Base-by-base conservation (phyloP, 2,888 invertebrate genomes). In the Calliphora vomitoria region DNA sequence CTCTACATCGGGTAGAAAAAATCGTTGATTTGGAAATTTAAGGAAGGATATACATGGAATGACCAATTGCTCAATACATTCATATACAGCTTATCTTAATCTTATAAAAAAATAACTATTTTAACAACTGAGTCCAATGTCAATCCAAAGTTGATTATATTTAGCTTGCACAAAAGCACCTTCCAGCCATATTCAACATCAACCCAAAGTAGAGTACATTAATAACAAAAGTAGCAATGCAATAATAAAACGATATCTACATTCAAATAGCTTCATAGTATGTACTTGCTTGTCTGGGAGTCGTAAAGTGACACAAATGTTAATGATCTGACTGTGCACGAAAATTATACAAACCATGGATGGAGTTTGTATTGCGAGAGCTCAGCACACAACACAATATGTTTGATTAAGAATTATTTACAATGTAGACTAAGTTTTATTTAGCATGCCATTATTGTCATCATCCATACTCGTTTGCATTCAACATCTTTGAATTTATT, bases 301-400 rank as follows among this genome's bases (percentile, higher is more conserved):
- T 74, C 38, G 66, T 74, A 84, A 66, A 79, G 55, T 62, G 71
- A 71, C 75, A 76, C 75, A 85, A 80, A 85, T 81, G 85, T 75
- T 76, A 85, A 85, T 85, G 81, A 85, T 85, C 71, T 81, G 76
- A n/a, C 69, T 75, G 80, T 76, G 53, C 80, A 80, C 62, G 69
- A 80, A 66, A 50, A 69, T 53, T 13, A 44, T n/a, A 44, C 38
- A 25, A 47, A 44, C n/a, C 18, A n/a, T 11, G 15, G 31, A 68
- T 35, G 13, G 66, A 66, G 53, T 72, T 8, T 44, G 38, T 58
- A n/a, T 44, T 82, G 35, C 38, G 3, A 10, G 15, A 25, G 53
- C 50, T 20, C 8, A 10, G 13, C 13, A 13, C 13, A 44, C 44
- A 25, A 44, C 13, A 81, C 50, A 66, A 50, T 78, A 72, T 55